Conservation (phyloP, 2,888 invertebrate species). For the Coremacera marginata region DNA sequence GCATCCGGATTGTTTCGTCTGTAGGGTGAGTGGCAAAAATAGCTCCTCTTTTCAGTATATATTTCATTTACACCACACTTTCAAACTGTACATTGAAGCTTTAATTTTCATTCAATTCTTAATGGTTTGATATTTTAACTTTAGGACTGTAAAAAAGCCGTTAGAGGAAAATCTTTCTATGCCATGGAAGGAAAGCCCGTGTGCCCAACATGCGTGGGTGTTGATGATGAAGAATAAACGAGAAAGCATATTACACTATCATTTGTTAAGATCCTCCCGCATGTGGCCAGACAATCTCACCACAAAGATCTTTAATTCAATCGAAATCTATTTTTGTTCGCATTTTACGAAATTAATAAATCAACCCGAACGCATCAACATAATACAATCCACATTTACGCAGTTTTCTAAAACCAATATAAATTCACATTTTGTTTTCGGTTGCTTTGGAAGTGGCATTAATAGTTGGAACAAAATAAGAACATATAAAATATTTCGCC, state of each 20-base stretch:
- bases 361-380: slow-evolving; percentile 39
- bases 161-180: slow-evolving; percentile 96
- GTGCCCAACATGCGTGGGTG: slow-evolving; percentile 93
- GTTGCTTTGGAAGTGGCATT: neutral
- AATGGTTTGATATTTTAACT: slow-evolving; percentile 50
- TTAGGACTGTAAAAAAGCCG: slow-evolving; percentile 94
- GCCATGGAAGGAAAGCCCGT: slow-evolving; percentile 97
- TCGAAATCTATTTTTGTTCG: slow-evolving; percentile 60
- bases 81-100: slow-evolving; percentile 18
- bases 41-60: neutral
- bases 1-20: slow-evolving; percentile 99
- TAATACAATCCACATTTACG: slow-evolving; percentile 1
- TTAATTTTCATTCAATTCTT: slow-evolving; percentile 28
- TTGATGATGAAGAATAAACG: slow-evolving; percentile 82
- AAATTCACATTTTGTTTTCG: slow-evolving; percentile 2
- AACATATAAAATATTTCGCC: neutral
- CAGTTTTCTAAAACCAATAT: neutral
- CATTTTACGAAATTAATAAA: slow-evolving; percentile 48
- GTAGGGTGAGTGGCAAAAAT: slow-evolving; percentile 82
- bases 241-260: slow-evolving; percentile 46
- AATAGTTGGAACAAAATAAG: neutral
- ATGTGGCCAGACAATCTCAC: slow-evolving; percentile 28
- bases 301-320: slow-evolving; percentile 42
- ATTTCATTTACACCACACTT: slow-evolving; percentile 13
- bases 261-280: slow-evolving; percentile 27